phyloP scores from a whole-genome alignment of 2,113 vertebrate genomes.

The Urocitellus parryii region DNA sequence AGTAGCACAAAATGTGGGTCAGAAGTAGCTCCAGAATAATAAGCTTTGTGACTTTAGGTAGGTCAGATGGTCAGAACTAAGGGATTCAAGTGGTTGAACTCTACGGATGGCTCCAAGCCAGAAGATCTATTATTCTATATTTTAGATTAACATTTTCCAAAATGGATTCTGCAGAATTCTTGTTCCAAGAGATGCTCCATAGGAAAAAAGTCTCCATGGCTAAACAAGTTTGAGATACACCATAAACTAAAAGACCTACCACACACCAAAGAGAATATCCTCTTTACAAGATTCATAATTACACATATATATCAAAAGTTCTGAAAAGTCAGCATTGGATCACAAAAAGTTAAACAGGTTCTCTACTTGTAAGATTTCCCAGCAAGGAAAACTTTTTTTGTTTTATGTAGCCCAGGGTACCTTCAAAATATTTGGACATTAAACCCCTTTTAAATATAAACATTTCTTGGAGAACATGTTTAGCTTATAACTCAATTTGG shows the following conservation, averaged over 20 bases:
- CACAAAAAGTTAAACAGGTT: slow-evolving; percentile 6
- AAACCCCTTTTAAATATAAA: not conserved
- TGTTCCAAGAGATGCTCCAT: not conserved
- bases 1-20: not conserved
- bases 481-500: not conserved
- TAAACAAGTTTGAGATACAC: slow-evolving; percentile 1
- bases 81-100: not conserved
- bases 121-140: slow-evolving; percentile 6
- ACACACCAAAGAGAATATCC: not conserved
- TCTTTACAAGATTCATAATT: slow-evolving; percentile 1
- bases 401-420: not conserved
- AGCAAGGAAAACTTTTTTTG: not conserved
- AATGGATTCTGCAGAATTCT: slow-evolving; percentile 25
- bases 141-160: slow-evolving; percentile 48
- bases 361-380: slow-evolving; percentile 31
- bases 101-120: not conserved
- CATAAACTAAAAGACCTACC: not conserved
- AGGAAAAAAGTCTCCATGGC: not conserved
- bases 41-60: not conserved
- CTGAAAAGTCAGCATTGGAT: not conserved
- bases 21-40: slow-evolving; percentile 20
- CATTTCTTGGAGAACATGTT: not conserved
- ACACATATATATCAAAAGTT: not conserved
- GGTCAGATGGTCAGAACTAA: not conserved
- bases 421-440: slow-evolving; percentile 10